Base-by-base conservation (phyloP, 2,113 vertebrate species). In the Odontesthes bonariensis region DNA sequence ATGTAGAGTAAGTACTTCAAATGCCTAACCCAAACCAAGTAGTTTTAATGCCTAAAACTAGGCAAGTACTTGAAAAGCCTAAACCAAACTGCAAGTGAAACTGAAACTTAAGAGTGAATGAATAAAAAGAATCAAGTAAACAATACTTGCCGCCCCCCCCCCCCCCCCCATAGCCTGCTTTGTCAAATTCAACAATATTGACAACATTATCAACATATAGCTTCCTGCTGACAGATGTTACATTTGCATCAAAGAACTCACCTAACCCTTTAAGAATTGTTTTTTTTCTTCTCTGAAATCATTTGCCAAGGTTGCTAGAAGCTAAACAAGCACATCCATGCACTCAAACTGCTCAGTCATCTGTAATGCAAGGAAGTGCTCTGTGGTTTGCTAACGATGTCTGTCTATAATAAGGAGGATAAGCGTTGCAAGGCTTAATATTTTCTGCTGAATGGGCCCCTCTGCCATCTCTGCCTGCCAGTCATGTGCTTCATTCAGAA, bases 331-430 rank as follows among this genome's bases (percentile, higher is more conserved):
- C 62, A 49, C 53, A 46, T 10, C n/a, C 66, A 59, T n/a, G 58
- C 19, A 56, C 17, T 58, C 19, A 86, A 89, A 82, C 72, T 79
- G 82, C 86, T 47, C 73, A 75, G 75, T 91, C 82, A 90, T 90
- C 79, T 27, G 71, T 83, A 65, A 80, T 72, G 55, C 47, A 54
- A 67, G 61, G 74, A 84, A 77, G 69, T 13, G 31, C 76, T 75
- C 69, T 69, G 63, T 66, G 81, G 77, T 86, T 88, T 60, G 62
- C 68, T 91, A 91, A 92, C 85, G 87, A 89, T 82, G 62, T 82
- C 74, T 90, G 75, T 77, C 69, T 88, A 82, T 88, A 91, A 92
- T 91, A 78, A 91, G 77, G 51, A 32, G 84, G 83, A 91, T 92
- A 87, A 89, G 82, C 57, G 77, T 77, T 83, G 75, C 23, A 13